Base-by-base conservation (phyloP, 2,888 invertebrate genomes). In the Hesperia comma region DNA sequence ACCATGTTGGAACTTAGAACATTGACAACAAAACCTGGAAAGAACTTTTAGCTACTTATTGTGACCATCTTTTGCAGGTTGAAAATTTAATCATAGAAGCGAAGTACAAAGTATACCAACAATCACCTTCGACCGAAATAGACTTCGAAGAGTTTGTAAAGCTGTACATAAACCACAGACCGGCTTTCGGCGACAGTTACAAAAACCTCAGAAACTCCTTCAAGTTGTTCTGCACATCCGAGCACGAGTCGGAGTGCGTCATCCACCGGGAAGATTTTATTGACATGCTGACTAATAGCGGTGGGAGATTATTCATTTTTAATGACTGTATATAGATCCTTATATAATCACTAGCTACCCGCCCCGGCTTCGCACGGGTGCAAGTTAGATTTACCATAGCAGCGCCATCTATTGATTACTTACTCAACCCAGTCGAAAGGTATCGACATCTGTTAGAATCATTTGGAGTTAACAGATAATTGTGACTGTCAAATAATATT, bases 81-180 rank as follows among this genome's bases (percentile, higher is more conserved):
- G 94, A 95, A 76, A 94, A 93, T 72, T 84, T 95, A 68, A 76
- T 95, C 75, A 85, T 90, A 2, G 95, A 95, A 83, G 93, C 94
- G 0, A 92, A 90, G 71, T 93, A 90, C 74, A 90, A 90, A 72
- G 88, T 86, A 74, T 94, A 82, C 91, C 92, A 83, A 84, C 92
- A 56, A 77, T 84, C 73, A 82, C 93, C 75, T 81, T 84, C 86
- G 2, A 84, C 92, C 0, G 93, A 94, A 71, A 92, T 96, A 26
- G 93, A 94, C 63, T 95, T 96, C 73, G 94, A 94, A 21, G 95
- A 95, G 70, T 94, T 95, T 70, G 94, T 95, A 0, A 94, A 93
- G 77, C 81, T 95, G 15, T 95, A 94, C 75, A 77, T 95, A 56
- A 96, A 95, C 80, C 95, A 95, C 77, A 93, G 94, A 70, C 95